Evolutionary conservation across 1,140 invertebrate species (phyloP).

Genomic region (Augochlora pura): DNA sequence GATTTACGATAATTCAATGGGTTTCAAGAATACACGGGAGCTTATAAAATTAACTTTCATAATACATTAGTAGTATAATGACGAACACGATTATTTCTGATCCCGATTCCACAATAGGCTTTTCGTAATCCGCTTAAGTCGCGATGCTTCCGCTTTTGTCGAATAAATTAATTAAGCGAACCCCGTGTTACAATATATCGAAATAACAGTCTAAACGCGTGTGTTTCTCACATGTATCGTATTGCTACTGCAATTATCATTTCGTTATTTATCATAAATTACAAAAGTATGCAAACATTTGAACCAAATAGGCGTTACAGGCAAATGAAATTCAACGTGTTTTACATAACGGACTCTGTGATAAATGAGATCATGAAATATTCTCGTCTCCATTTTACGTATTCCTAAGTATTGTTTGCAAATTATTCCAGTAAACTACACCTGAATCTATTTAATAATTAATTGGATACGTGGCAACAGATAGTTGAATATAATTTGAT

Average conservation of each 20-base stretch:
- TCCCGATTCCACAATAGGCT: background rate
- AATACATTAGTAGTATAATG: background rate
- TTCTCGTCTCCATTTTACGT: too few species aligned
- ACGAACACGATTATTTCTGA: background rate
- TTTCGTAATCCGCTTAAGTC: background rate
- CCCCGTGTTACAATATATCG: background rate
- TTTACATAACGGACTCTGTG: background rate
- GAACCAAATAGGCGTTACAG: background rate
- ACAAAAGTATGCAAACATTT: background rate
- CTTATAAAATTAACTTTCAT: conserved; percentile 2
- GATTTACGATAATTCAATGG: background rate
- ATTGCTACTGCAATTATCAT: background rate
- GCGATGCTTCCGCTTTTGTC: background rate
- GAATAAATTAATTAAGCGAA: background rate
- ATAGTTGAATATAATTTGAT: too few species aligned
- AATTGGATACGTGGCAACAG: too few species aligned
- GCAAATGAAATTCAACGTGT: background rate
- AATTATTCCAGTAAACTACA: too few species aligned
- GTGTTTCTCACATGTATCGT: background rate
- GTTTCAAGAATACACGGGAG: background rate
- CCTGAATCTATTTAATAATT: too few species aligned
- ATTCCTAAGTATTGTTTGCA: too few species aligned
- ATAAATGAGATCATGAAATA: too few species aligned
- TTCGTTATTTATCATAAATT: background rate
- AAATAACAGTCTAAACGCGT: background rate